These are phyloP conservation scores for Hypomesus transpacificus DNA, from an alignment of 2,113 vertebrate genomes.

Conservation along the genomic window DNA sequence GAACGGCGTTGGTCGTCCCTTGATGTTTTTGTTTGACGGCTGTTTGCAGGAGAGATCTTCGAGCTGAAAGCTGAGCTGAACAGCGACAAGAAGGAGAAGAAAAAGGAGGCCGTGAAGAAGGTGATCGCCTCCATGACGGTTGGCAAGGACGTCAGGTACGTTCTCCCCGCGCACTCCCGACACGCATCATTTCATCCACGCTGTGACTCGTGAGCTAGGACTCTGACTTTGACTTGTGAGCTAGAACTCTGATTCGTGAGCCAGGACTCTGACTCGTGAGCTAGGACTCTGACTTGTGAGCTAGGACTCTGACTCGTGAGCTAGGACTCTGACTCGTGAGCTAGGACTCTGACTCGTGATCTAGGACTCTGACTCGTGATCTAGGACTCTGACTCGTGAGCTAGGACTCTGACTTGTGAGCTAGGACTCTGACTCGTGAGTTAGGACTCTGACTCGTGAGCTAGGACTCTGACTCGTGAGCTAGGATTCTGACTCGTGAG, in stretches of 20 bases:
- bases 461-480: background rate
- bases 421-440: too few relatives aligned
- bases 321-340: too few relatives aligned
- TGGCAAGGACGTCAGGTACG: slow-evolving; percentile 95
- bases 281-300: too few relatives aligned
- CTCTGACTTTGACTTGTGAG: too few relatives aligned
- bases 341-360: too few relatives aligned
- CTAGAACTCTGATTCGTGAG: too few relatives aligned
- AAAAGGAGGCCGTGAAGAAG: slow-evolving; percentile 98
- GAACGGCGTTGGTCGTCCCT: background rate
- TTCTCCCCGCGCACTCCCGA: too few relatives aligned
- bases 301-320: too few relatives aligned
- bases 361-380: background rate
- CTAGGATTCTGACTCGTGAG: background rate
- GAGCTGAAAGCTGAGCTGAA: slow-evolving; percentile 98
- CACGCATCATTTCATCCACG: too few relatives aligned
- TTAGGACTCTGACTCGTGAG: background rate
- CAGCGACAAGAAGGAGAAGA: slow-evolving; percentile 99
- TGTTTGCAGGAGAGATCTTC: slow-evolving; percentile 90
- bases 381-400: background rate
- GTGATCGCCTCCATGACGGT: slow-evolving; percentile 99
- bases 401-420: too few relatives aligned
- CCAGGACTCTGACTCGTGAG: too few relatives aligned
- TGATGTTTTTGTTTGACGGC: slow-evolving; percentile 19
- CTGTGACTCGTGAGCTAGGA: too few relatives aligned